Conservation (phyloP, 2,113 vertebrate species). For the Zingel zingel region DNA sequence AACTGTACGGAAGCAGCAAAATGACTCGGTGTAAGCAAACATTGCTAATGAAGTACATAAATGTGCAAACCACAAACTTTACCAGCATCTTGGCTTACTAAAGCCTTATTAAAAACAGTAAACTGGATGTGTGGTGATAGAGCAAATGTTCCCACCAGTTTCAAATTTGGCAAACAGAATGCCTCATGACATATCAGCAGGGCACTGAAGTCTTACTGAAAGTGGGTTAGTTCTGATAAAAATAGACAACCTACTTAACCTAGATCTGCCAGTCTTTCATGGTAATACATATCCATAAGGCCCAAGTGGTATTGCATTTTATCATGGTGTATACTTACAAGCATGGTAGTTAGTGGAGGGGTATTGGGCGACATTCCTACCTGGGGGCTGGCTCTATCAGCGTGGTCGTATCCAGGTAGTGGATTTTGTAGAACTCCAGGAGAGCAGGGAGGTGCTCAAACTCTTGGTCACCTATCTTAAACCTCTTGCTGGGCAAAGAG, state of each 20-base stretch:
- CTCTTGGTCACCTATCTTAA: slow-evolving; percentile 98
- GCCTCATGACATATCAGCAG: slow-evolving; percentile 1
- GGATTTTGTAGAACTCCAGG: slow-evolving; percentile 99
- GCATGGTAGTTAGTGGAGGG: not conserved
- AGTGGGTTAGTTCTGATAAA: slow-evolving; percentile 54
- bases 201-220: slow-evolving; percentile 21
- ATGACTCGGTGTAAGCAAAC: not conserved
- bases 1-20: not conserved
- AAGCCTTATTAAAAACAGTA: not conserved
- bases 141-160: not conserved
- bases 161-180: not conserved
- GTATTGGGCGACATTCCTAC: slow-evolving; percentile 74
- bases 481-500: slow-evolving; percentile 94
- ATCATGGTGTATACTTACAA: not conserved
- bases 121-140: not conserved
- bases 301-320: not conserved
- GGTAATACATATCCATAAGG: not conserved
- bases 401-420: slow-evolving; percentile 99
- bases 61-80: not conserved
- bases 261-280: not conserved
- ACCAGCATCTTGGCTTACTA: not conserved
- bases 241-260: slow-evolving; percentile 41
- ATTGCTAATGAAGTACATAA: not conserved
- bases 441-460: slow-evolving; percentile 94
- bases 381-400: slow-evolving; percentile 96